Conservation (phyloP, 2,797 vertebrate genomes). For the Staurois parvus region DNA sequence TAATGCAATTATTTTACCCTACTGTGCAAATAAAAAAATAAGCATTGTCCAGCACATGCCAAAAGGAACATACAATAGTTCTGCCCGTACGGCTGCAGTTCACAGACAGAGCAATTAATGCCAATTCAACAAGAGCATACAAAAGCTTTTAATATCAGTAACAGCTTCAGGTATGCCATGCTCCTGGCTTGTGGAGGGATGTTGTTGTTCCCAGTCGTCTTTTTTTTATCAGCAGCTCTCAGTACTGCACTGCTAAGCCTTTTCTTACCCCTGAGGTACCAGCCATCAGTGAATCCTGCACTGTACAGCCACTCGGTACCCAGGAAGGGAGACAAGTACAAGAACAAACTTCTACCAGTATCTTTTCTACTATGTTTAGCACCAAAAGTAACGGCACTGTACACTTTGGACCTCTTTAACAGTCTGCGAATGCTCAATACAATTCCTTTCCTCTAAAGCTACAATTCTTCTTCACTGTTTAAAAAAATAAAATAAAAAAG, state of each 20-base stretch:
- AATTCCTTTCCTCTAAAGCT: no score
- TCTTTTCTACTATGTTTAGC: constrained; percentile 8
- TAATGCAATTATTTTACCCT: constrained; percentile 50
- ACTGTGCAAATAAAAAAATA: constrained; percentile 50
- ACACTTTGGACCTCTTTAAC: background rate
- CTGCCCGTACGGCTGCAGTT: constrained; percentile 35
- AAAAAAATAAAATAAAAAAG: background rate
- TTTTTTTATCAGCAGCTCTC: background rate
- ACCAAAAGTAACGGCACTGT: constrained; percentile 33
- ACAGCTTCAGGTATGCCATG: constrained; percentile 34
- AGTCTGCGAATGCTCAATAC: no score
- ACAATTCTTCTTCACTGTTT: background rate
- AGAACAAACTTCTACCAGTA: background rate
- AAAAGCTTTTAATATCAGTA: constrained; percentile 41
- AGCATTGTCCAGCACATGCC: constrained; percentile 62
- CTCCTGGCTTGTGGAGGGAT: constrained; percentile 23
- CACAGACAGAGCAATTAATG: constrained; percentile 41
- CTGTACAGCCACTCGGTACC: constrained; percentile 12
- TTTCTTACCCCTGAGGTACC: constrained; percentile 24
- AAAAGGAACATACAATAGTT: constrained; percentile 35
- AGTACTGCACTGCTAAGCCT: constrained; percentile 24
- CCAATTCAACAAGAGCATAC: constrained; percentile 42
- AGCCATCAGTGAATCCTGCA: constrained; percentile 49
- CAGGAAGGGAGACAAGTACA: constrained; percentile 4
- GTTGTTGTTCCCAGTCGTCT: constrained; percentile 1